phyloP scores from a whole-genome alignment of 1,140 invertebrate species.

The Pantala flavescens region DNA sequence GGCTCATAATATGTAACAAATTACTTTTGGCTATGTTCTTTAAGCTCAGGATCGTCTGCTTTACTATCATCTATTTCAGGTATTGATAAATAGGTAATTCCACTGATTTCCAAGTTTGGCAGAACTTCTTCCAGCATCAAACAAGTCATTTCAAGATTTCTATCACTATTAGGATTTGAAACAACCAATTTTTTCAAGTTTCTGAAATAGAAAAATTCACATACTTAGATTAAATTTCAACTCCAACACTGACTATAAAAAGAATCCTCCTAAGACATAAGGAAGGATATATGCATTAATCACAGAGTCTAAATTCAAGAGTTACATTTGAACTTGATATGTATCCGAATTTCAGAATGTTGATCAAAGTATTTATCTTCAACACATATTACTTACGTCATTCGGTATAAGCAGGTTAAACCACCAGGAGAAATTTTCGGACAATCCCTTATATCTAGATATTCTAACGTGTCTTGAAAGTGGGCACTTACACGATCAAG shows the following conservation, averaged over 20 bases:
- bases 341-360: no score
- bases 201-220: neutral
- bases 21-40: no score
- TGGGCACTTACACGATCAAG: conserved; percentile 50
- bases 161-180: neutral
- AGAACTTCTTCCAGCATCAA: conserved; percentile 44
- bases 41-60: no score
- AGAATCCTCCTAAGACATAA: no score
- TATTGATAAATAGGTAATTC: conserved; percentile 15
- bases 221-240: no score
- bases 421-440: conserved; percentile 50
- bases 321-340: no score
- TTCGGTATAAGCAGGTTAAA: conserved; percentile 50
- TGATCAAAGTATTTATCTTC: no score
- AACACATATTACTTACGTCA: conserved; percentile 26
- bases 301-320: no score
- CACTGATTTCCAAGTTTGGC: conserved; percentile 32
- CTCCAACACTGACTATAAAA: no score
- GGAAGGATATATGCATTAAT: no score
- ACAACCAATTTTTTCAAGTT: conserved; percentile 32
- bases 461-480: conserved; percentile 48
- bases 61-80: neutral
- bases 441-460: conserved; percentile 63
- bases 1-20: no score
- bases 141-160: conserved; percentile 43